Evolutionary conservation across 2,113 vertebrate genomes (phyloP), one percentile per base, ranked within the genome.

Genomic region (Lichenostomus cassidix): DNA sequence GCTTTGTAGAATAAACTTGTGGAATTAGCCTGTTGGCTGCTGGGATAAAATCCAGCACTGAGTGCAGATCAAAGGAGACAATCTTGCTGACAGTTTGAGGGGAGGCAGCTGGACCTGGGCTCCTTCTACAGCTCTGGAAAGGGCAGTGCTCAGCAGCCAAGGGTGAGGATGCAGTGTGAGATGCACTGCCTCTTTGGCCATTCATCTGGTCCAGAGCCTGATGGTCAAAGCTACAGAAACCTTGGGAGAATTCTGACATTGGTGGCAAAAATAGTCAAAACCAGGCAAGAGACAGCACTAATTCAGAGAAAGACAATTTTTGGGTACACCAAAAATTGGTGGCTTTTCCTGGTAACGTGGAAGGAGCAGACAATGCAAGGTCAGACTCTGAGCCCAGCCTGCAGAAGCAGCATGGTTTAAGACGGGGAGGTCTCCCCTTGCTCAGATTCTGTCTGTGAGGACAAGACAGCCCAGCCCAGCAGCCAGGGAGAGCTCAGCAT

Each of bases 11-110:
- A 92, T 93, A 95, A 97, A 96, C 94, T 83, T 90, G 83, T 81
- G 60, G 94, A 93, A 96, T 96, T 92, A 95, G 94, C 94, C 93
- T 90, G 94, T 95, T 96, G 79, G 92, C 87, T 95, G 93, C 96
- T 90, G 86, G 88, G 92, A 96, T 86, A 83, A 94, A 94, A 96
- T 95, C 88, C 92, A 92, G 83, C 8, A 2, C 85, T 68, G 76
- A 96, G 77, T 56, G 76, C 79, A 89, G 94, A 95, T 93, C 92
- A 94, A 92, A 96, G 86, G 56, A 86, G 52, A 77, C 64, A 63
- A 71, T 86, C 90, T 81, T 78, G 64, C 88, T 90, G 80, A 64
- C 28, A 49, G 60, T 94, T 92, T 81, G 68, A 8, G 3, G 25
- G 42, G 76, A 81, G 68, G 59, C 55, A 93, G 83, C 12, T 1